phyloP scores from a whole-genome alignment of 2,888 invertebrate species.

The Theodoxus fluviatilis region DNA sequence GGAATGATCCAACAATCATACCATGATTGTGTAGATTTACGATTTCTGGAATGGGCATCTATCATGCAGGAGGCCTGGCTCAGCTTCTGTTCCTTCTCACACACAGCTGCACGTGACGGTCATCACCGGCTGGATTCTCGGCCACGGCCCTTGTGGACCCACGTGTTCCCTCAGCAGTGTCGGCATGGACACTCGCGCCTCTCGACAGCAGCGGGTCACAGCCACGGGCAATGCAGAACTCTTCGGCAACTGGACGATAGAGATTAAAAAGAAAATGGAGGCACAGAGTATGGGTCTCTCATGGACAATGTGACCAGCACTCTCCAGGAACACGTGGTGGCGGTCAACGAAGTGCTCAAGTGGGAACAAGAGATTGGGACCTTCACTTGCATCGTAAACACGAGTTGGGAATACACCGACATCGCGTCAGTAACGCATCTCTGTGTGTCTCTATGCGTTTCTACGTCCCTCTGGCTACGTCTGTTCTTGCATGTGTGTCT shows the following conservation, averaged over 20 bases:
- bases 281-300: background rate
- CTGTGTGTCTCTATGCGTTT: too few species aligned
- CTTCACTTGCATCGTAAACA: conserved; percentile 17
- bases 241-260: conserved; percentile 37
- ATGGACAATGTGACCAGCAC: conserved; percentile 20
- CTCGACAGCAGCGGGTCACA: conserved; percentile 22
- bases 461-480: too few species aligned
- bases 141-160: conserved; percentile 40
- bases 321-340: conserved; percentile 31
- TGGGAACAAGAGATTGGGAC: conserved; percentile 40
- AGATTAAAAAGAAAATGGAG: conserved; percentile 1
- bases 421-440: too few species aligned
- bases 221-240: conserved; percentile 17
- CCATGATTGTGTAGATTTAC: too few species aligned
- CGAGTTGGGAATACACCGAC: conserved; percentile 20
- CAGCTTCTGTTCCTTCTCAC: too few species aligned
- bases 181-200: conserved; percentile 29
- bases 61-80: too few species aligned
- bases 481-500: too few species aligned
- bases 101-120: conserved; percentile 35
- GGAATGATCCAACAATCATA: too few species aligned
- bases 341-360: conserved; percentile 32
- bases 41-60: too few species aligned
- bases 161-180: conserved; percentile 31
- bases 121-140: conserved; percentile 41